These are phyloP conservation scores for Spea bombifrons DNA, from an alignment of 2,113 vertebrate species.

Conservation along the genomic window DNA sequence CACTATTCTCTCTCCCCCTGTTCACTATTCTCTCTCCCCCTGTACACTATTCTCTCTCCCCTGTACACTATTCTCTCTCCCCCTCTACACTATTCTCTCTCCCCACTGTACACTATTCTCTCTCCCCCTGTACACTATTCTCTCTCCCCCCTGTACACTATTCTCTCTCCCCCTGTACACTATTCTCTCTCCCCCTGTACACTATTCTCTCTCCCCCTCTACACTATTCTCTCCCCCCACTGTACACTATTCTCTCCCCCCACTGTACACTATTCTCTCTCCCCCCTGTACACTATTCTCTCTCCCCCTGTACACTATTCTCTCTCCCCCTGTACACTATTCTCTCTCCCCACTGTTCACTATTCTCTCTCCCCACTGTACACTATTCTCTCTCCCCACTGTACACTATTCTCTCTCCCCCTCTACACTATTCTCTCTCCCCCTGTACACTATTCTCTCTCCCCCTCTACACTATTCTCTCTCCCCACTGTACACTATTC, in stretches of 20 bases:
- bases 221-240: not conserved
- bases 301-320: conserved; percentile 55
- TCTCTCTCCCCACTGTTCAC: conserved; percentile 48
- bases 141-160: conserved; percentile 53
- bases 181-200: conserved; percentile 50
- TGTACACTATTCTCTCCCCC: conserved; percentile 54
- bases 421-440: not conserved
- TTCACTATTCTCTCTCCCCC: conserved; percentile 29
- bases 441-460: conserved; percentile 9
- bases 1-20: conserved; percentile 30
- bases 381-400: conserved; percentile 55
- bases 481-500: conserved; percentile 53
- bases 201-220: not conserved
- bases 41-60: conserved; percentile 57
- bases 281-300: not conserved
- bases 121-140: not conserved
- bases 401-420: conserved; percentile 55
- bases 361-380: conserved; percentile 50
- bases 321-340: conserved; percentile 53
- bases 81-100: not conserved
- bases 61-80: conserved; percentile 55
- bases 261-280: too few species aligned
- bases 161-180: conserved; percentile 55
- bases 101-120: not conserved
- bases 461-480: conserved; percentile 58